Evolutionary conservation across 2,113 vertebrate species (phyloP).

Genomic region (Vimba vimba): DNA sequence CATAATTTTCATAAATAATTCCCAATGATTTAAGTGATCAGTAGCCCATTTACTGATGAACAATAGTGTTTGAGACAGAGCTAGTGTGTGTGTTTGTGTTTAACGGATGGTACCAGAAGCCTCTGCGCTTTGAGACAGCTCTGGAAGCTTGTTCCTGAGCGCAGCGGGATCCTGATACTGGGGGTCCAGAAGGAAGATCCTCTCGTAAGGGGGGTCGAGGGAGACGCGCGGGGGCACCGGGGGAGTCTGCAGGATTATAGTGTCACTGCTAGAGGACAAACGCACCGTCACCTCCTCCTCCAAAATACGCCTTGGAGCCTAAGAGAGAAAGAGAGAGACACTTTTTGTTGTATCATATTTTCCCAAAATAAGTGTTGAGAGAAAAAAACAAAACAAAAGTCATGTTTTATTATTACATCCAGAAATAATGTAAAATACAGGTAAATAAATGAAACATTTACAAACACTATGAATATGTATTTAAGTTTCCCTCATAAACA

Average conservation of each 20-base stretch:
- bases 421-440: not conserved
- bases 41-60: not conserved
- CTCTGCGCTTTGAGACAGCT: conserved; percentile 88
- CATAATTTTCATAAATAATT: no score
- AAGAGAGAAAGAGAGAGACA: conserved; percentile 33
- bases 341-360: not conserved
- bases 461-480: not conserved
- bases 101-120: conserved; percentile 79
- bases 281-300: conserved; percentile 87
- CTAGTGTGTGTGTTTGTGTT: conserved; percentile 23
- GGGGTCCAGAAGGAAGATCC: conserved; percentile 87
- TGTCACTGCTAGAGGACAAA: conserved; percentile 88
- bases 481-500: no score
- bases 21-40: not conserved
- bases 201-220: conserved; percentile 86
- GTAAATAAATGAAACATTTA: not conserved
- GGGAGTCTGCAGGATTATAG: conserved; percentile 83
- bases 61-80: not conserved
- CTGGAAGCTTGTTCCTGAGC: conserved; percentile 83
- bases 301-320: conserved; percentile 88
- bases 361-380: not conserved
- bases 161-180: conserved; percentile 86
- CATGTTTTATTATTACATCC: not conserved
- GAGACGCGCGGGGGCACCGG: conserved; percentile 74
- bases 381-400: not conserved